Evolutionary conservation across 2,888 invertebrate species (phyloP).

Genomic region (Caenorhabditis parvicauda): DNA sequence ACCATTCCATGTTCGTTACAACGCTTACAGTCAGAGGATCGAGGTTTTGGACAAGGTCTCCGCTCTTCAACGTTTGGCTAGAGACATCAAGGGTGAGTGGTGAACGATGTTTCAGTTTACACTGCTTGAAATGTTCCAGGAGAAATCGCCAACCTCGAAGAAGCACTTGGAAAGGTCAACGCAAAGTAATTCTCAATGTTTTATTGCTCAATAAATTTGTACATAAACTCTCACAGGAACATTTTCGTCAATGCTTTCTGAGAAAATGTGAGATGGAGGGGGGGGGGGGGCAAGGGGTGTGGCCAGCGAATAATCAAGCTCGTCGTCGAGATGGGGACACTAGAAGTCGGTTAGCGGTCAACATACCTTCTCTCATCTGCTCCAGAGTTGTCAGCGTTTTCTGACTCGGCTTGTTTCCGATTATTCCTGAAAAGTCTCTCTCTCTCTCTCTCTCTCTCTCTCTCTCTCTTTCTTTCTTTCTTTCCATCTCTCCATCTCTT

Average conservation of each 20-base stretch:
- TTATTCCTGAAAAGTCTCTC: too few species aligned
- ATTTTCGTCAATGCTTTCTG: too few species aligned
- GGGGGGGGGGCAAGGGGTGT: too few species aligned
- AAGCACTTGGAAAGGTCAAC: constrained; percentile 50
- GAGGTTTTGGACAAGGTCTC: constrained; percentile 88
- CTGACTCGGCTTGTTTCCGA: constrained; percentile 20
- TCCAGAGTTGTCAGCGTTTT: constrained; percentile 10
- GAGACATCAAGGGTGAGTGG: constrained; percentile 65
- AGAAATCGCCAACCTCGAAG: constrained; percentile 54
- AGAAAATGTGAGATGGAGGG: too few species aligned
- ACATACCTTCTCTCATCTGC: constrained; percentile 23
- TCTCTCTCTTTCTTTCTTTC: not conserved
- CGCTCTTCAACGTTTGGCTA: constrained; percentile 80
- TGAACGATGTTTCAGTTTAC: not conserved
- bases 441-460: not conserved
- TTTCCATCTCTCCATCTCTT: too few species aligned
- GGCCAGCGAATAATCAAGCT: too few species aligned
- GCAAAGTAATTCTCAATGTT: too few species aligned
- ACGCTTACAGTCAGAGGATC: constrained; percentile 87
- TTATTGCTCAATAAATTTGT: too few species aligned
- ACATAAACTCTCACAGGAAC: too few species aligned
- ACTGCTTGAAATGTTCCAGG: constrained; percentile 21
- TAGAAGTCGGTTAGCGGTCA: constrained; percentile 11
- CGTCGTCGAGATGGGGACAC: constrained; percentile 18
- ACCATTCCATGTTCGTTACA: constrained; percentile 92